phyloP scores from a whole-genome alignment of 2,797 vertebrate genomes.

The Trachops cirrhosus region DNA sequence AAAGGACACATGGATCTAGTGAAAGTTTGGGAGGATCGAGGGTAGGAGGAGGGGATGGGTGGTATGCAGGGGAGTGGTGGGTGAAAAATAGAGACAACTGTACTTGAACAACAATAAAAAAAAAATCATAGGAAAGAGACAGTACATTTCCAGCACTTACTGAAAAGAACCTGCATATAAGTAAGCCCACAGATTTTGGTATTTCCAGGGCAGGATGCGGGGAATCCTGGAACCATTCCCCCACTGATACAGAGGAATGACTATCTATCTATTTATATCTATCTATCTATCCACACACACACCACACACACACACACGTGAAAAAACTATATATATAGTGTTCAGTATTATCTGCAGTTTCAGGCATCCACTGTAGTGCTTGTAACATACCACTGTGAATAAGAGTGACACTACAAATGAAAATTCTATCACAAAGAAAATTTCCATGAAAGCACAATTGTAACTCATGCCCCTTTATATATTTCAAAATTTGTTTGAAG shows the following conservation, averaged over 20 bases:
- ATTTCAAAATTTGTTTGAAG: conserved; percentile 20
- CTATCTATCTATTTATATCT: too few species aligned
- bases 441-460: not conserved
- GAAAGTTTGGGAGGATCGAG: too few species aligned
- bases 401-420: not conserved
- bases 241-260: not conserved
- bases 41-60: too few species aligned
- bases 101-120: not conserved
- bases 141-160: not conserved
- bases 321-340: not conserved
- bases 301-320: too few species aligned
- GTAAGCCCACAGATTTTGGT: not conserved
- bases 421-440: conserved; percentile 18
- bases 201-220: not conserved
- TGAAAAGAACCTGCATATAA: not conserved
- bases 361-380: not conserved
- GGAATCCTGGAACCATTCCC: not conserved
- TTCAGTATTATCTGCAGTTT: not conserved
- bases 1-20: too few species aligned
- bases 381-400: not conserved
- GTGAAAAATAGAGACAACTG: too few species aligned
- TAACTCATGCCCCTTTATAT: not conserved
- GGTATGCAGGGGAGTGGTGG: too few species aligned
- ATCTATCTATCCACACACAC: too few species aligned
- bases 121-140: not conserved